A percentile compares a stretch with the other conserved stretches of the same genome.
These are phyloP conservation scores for Puntigrus tetrazona DNA, from an alignment of 2,113 vertebrate species.

Conservation along the genomic window DNA sequence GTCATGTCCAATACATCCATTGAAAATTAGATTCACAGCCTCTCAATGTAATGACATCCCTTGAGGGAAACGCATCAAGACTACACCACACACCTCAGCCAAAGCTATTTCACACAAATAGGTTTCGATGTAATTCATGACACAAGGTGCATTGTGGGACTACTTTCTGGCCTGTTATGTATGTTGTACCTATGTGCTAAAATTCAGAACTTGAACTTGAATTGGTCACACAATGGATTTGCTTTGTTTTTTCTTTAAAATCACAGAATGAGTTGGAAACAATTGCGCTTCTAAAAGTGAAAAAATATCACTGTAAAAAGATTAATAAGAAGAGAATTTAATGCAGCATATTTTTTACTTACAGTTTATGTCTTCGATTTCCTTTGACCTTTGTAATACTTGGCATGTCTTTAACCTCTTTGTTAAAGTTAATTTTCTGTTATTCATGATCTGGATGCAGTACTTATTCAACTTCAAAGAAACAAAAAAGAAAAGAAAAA, in stretches of 20 bases:
- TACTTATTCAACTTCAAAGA: no score
- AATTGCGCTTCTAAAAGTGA: background rate
- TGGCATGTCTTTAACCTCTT: background rate
- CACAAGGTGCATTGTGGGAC: background rate
- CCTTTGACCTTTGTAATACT: background rate
- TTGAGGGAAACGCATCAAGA: background rate
- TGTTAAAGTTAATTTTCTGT: no score
- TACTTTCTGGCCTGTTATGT: background rate
- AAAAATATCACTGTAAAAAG: no score
- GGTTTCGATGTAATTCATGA: constrained; percentile 11
- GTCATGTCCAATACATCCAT: background rate
- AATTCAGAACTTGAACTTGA: background rate
- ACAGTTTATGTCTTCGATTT: background rate
- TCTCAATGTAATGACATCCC: constrained; percentile 1
- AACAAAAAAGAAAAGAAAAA: no score
- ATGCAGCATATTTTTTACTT: no score
- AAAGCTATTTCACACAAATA: constrained; percentile 3
- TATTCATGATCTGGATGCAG: no score
- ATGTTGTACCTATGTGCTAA: background rate
- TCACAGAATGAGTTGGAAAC: background rate
- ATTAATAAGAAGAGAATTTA: no score
- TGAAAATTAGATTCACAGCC: background rate
- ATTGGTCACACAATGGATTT: background rate
- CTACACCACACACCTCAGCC: background rate
- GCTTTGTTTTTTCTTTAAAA: background rate